Percentiles rank a stretch among this genome's conserved stretches.
Conservation (phyloP, 2,888 invertebrate genomes). For the Villa cingulata region DNA sequence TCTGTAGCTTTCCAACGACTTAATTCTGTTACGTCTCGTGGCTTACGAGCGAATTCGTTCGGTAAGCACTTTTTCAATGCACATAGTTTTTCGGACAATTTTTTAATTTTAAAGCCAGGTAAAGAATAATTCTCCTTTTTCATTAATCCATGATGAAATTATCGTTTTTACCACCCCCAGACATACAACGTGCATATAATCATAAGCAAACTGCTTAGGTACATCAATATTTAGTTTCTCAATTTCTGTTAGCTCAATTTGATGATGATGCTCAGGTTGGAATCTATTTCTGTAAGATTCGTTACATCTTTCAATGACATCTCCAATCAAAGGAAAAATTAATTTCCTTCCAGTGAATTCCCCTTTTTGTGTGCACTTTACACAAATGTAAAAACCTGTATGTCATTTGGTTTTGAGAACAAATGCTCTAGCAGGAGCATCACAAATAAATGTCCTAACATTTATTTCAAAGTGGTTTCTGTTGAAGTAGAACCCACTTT, state of each 20-base stretch:
- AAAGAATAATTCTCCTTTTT: background rate
- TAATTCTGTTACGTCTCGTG: background rate
- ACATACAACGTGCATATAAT: constrained; percentile 5
- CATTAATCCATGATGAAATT: background rate
- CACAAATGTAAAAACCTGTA: background rate
- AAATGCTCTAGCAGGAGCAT: background rate
- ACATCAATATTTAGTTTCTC: background rate
- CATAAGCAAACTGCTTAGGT: constrained; percentile 1
- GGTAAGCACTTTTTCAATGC: background rate
- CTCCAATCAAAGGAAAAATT: background rate
- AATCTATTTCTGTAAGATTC: background rate
- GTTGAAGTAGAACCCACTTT: background rate
- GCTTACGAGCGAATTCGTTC: background rate
- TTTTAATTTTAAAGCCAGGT: background rate
- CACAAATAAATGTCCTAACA: constrained; percentile 7
- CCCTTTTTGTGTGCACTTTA: background rate
- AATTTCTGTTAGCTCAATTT: background rate
- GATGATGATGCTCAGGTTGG: background rate
- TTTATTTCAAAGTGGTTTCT: constrained; percentile 5
- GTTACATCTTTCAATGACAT: background rate
- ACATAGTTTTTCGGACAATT: background rate
- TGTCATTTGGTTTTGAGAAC: background rate
- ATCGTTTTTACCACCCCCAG: background rate
- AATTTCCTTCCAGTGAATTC: background rate
- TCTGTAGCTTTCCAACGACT: background rate